phyloP scores from a whole-genome alignment of 2,888 invertebrate genomes.

The Criorhina ranunculi region DNA sequence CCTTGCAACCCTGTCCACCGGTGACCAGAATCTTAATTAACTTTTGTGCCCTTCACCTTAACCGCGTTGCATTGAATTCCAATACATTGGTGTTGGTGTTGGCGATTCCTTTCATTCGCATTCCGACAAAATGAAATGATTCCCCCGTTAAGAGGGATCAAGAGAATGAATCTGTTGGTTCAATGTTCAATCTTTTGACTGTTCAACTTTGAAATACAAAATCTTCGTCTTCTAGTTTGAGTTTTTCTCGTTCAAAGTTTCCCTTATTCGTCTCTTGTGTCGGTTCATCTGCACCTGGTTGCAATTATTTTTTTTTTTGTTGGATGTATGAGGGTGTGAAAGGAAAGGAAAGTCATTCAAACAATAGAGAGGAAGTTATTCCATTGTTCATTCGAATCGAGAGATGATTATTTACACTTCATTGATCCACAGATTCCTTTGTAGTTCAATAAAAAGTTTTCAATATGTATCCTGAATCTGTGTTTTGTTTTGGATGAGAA shows the following conservation, averaged over 20 bases:
- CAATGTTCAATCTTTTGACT: neutral
- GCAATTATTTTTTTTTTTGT: conserved; percentile 16
- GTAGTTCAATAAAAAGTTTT: conserved; percentile 18
- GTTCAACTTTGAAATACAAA: neutral
- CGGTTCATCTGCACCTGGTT: conserved; percentile 25
- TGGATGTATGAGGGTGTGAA: neutral
- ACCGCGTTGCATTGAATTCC: neutral
- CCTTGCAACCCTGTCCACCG: neutral
- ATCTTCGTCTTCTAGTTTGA: neutral
- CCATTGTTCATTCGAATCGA: conserved; percentile 15
- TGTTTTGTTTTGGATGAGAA: no score
- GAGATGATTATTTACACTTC: conserved; percentile 36
- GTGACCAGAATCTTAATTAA: conserved; percentile 39
- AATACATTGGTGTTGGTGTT: neutral
- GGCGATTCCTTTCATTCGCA: neutral
- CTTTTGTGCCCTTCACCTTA: conserved; percentile 3
- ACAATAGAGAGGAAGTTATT: conserved; percentile 28
- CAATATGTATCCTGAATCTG: neutral
- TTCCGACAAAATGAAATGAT: neutral
- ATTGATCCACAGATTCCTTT: conserved; percentile 27
- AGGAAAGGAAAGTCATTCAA: neutral
- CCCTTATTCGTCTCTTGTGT: neutral
- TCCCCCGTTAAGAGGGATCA: no score
- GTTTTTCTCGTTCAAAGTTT: neutral
- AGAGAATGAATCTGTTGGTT: neutral